Conservation (phyloP, 2,888 invertebrate genomes). For the Hypena proboscidalis region DNA sequence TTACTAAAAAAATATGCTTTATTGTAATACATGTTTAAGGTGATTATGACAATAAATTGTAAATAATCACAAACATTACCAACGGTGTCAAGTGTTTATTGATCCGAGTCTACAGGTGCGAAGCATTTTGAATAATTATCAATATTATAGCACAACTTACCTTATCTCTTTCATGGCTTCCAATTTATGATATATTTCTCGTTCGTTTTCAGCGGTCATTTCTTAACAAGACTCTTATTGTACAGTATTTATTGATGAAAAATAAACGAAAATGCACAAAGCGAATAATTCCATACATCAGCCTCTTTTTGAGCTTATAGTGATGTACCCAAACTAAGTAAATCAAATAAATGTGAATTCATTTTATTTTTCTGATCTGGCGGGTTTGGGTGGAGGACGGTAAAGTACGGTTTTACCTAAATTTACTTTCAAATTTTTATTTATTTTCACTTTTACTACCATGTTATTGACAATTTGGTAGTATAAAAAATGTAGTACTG, state of each 20-base stretch:
- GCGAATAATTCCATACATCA: conserved; percentile 35
- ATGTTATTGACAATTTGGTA: no score
- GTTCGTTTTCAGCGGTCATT: conserved; percentile 92
- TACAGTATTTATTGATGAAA: conserved; percentile 35
- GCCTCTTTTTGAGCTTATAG: conserved; percentile 17
- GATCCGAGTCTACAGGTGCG: conserved; percentile 82
- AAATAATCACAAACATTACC: conserved; percentile 28
- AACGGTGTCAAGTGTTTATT: conserved; percentile 72
- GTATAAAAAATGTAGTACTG: no score
- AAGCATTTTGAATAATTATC: conserved; percentile 47
- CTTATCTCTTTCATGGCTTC: conserved; percentile 97
- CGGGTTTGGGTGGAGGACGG: no score
- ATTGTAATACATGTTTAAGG: background rate
- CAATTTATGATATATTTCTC: conserved; percentile 95
- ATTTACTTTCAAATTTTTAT: no score
- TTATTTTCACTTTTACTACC: no score
- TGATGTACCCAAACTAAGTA: background rate
- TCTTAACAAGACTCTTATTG: conserved; percentile 46
- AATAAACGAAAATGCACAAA: conserved; percentile 55
- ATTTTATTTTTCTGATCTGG: no score
- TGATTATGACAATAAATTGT: no score
- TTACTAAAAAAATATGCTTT: no score
- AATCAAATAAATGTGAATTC: background rate
- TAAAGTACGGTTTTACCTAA: no score
- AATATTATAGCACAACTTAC: conserved; percentile 69